Evolutionary conservation across 2,888 invertebrate species (phyloP).

Genomic region (Parelbella ahira): DNA sequence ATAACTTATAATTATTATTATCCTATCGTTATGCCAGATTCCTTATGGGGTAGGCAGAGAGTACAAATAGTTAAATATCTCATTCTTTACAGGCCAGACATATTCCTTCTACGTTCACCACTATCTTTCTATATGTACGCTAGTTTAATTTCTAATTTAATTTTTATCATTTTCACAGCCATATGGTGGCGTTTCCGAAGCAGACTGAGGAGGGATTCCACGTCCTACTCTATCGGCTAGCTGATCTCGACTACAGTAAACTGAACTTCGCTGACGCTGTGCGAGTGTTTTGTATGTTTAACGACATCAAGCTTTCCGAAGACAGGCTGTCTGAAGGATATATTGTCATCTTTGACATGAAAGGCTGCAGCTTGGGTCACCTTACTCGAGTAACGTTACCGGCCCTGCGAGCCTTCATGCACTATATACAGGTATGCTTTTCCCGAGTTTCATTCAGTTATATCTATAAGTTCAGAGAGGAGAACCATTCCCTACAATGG

Average conservation of each 20-base stretch:
- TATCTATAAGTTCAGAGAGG: no score
- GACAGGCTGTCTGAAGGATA: slow-evolving; percentile 80
- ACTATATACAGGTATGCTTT: slow-evolving; percentile 83
- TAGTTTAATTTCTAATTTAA: no score
- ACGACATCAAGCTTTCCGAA: slow-evolving; percentile 83
- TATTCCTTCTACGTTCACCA: no score
- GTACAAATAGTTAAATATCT: no score
- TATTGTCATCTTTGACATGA: slow-evolving; percentile 85
- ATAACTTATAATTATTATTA: no score
- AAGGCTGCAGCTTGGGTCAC: slow-evolving; percentile 83
- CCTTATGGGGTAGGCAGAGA: no score
- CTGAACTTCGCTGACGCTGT: slow-evolving; percentile 83
- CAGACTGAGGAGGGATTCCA: slow-evolving; percentile 82
- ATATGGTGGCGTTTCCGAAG: slow-evolving; percentile 82
- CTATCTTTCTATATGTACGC: no score
- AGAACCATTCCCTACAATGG: no score
- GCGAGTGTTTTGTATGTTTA: slow-evolving; percentile 84
- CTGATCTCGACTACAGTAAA: slow-evolving; percentile 82
- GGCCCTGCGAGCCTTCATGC: slow-evolving; percentile 82
- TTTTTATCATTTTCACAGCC: slow-evolving; percentile 52
- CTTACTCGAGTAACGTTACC: slow-evolving; percentile 83
- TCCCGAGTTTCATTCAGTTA: no score
- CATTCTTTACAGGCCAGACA: no score
- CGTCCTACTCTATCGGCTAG: slow-evolving; percentile 80
- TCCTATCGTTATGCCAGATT: no score